Evolutionary conservation across 2,888 invertebrate genomes (phyloP), one percentile per base, ranked within the genome.

Genomic region (Nomada ferruginata): DNA sequence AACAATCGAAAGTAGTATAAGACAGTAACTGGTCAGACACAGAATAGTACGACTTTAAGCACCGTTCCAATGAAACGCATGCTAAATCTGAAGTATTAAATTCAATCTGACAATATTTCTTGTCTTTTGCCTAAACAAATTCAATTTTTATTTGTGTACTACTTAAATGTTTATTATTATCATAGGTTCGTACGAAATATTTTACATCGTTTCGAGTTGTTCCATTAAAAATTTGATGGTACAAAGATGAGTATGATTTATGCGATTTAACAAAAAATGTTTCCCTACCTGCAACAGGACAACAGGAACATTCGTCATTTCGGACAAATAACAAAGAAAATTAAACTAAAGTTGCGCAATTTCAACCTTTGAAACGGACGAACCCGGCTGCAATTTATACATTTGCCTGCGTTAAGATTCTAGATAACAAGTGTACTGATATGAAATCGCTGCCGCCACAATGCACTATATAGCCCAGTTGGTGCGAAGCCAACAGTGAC

Each of bases 401-500:
- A 90, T 91, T 90, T 87, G 89, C 88, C 86, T 87, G 81, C 85
- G 87, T 85, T 87, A 84, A 90, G 90, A 91, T 91, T 86, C 85
- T 77, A 87, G 90, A 91, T 90, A 89, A 81, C 87, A 78, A 76
- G 65, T 55, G 77, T 70, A 78, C 77, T 66, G 84, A 85, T 78
- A 84, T 71, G 83, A 71, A 81, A 81, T 78, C 80, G 74, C 65
- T 78, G 87, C 78, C 68, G 36, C 55, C 69, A 73, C 59, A 44
- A 70, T 64, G 36, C 70, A 76, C 71, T 57, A 64, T 64, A 86
- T 7, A 36, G 81, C 80, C 85, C 84, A 89, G 83, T 91, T 89
- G 89, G 91, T 90, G 89, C 91, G 85, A 89, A 89, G 90, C 89
- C 90, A 91, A 91, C 87, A 87, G 82, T 83, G 85, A 85, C 86